Conservation (phyloP, 92 coral and sea anemone genomes). For the Galaxea fascicularis region DNA sequence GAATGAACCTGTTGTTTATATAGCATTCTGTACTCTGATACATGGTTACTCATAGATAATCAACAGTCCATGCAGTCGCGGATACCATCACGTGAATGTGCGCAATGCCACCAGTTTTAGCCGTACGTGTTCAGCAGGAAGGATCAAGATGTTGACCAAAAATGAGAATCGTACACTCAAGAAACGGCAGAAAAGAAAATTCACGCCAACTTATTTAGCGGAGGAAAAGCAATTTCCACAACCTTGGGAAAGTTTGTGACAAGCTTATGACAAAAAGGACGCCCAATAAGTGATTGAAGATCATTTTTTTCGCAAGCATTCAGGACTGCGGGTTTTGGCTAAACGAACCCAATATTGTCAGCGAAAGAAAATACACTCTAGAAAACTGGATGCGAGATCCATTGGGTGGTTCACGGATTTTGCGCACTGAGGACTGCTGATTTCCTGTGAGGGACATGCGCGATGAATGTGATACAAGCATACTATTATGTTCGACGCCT, state of each 20-base stretch:
- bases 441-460: neutral
- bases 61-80: neutral
- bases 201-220: too few relatives aligned
- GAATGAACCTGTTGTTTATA: neutral
- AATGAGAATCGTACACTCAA: neutral
- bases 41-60: neutral
- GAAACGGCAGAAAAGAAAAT: neutral
- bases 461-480: neutral
- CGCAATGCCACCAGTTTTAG: neutral
- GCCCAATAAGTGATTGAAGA: too few relatives aligned
- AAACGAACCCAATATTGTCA: neutral
- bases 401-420: neutral
- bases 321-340: neutral
- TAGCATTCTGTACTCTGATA: neutral
- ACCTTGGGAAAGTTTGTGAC: neutral
- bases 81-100: neutral
- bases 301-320: too few relatives aligned
- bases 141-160: neutral
- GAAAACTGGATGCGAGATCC: neutral
- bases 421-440: conserved; percentile 3
- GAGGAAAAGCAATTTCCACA: neutral
- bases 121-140: neutral
- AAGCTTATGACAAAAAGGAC: neutral
- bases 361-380: neutral
- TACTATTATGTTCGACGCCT: conserved; percentile 8